phyloP scores from a whole-genome alignment of 2,113 vertebrate species.

The Anarrhichthys ocellatus region DNA sequence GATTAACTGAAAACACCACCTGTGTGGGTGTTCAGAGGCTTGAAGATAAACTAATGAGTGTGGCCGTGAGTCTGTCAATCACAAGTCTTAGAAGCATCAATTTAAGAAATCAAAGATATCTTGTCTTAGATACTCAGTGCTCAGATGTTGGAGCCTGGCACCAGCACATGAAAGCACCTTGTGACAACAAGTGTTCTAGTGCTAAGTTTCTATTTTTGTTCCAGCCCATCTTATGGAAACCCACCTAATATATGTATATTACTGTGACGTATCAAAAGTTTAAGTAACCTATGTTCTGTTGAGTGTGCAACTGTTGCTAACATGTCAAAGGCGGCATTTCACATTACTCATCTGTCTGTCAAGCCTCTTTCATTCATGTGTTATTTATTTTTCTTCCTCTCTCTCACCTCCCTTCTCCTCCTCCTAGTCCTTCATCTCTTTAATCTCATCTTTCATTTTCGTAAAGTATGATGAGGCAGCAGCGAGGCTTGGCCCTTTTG shows the following conservation, averaged over 20 bases:
- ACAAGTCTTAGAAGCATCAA: background rate
- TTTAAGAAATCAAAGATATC: background rate
- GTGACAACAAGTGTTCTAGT: background rate
- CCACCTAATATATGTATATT: background rate
- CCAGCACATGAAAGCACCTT: background rate
- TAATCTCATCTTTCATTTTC: slow-evolving; percentile 14
- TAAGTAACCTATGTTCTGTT: background rate
- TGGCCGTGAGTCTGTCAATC: background rate
- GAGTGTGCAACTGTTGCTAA: background rate
- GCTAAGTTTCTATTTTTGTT: background rate
- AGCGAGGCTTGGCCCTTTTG: slow-evolving; percentile 30
- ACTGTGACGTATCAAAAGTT: background rate
- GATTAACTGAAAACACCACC: background rate
- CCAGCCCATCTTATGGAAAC: background rate
- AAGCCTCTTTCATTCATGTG: background rate
- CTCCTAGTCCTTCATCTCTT: slow-evolving; percentile 2
- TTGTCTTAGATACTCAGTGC: background rate
- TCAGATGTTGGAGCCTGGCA: background rate
- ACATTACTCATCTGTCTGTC: slow-evolving; percentile 6
- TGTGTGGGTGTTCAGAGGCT: background rate
- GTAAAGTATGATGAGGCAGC: slow-evolving; percentile 40
- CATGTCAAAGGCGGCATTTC: background rate
- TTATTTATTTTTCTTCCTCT: background rate
- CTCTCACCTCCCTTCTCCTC: background rate
- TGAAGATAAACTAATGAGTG: background rate